A percentile compares a stretch with the other conserved stretches of the same genome.
Conservation (phyloP, 2,888 invertebrate species). For the Trachelus troglodyta region DNA sequence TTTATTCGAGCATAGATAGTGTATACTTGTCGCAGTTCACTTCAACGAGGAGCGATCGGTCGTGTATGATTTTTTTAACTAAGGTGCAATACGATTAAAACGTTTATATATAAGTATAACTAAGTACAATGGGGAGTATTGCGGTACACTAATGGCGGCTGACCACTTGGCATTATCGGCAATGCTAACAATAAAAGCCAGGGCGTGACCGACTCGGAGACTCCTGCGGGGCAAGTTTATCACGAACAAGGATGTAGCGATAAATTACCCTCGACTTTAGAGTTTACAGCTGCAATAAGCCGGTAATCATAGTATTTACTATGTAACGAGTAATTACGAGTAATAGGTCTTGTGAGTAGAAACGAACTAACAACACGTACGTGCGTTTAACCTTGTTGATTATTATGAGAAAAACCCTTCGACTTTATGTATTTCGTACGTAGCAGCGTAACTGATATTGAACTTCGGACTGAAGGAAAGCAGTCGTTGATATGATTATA, state of each 20-base stretch:
- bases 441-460: neutral
- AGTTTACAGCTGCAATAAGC: neutral
- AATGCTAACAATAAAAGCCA: neutral
- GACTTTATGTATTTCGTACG: neutral
- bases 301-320: neutral
- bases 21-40: neutral
- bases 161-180: neutral
- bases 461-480: neutral
- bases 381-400: neutral
- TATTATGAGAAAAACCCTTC: neutral
- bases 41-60: neutral
- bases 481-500: neutral
- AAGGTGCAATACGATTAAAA: conserved; percentile 25
- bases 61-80: neutral
- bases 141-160: neutral
- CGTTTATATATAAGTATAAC: conserved; percentile 10
- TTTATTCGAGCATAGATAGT: neutral
- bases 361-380: neutral
- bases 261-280: neutral
- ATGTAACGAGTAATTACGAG: neutral
- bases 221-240: neutral
- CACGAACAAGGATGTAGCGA: neutral
- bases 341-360: neutral
- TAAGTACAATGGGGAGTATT: neutral
- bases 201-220: neutral